Percentiles rank a stretch among this genome's conserved stretches.
Conservation (phyloP, 2,797 vertebrate genomes). For the Coregonus sp. region DNA sequence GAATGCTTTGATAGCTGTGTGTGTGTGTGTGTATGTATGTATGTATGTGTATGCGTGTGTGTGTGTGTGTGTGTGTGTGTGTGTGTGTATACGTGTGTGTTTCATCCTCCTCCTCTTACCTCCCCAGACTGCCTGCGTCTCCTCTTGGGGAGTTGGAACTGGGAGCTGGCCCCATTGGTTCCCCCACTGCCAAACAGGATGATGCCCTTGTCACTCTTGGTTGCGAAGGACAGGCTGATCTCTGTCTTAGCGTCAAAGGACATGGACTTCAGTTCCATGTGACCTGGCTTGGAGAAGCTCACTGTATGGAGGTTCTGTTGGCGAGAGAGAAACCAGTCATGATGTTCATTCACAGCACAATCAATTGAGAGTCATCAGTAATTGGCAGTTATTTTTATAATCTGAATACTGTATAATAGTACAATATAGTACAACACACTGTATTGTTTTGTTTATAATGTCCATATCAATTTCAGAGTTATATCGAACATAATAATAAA, state of each 20-base stretch:
- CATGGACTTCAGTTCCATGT: constrained; percentile 84
- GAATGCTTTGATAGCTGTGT: background rate
- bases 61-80: background rate
- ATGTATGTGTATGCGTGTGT: too few species aligned
- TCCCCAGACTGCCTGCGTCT: constrained; percentile 85
- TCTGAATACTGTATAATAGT: too few species aligned
- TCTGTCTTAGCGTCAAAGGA: constrained; percentile 81
- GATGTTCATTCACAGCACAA: background rate
- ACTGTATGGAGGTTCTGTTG: constrained; percentile 89
- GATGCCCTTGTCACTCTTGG: constrained; percentile 87
- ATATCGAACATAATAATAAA: too few species aligned
- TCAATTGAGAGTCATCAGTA: too few species aligned
- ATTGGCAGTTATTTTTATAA: too few species aligned
- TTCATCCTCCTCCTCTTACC: constrained; percentile 77
- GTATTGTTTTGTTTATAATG: too few species aligned
- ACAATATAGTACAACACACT: too few species aligned
- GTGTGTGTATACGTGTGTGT: too few species aligned
- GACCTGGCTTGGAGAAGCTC: constrained; percentile 91
- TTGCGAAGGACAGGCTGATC: constrained; percentile 96
- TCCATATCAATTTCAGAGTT: too few species aligned
- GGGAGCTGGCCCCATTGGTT: constrained; percentile 24
- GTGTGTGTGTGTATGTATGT: background rate
- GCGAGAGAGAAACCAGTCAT: background rate
- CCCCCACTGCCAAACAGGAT: constrained; percentile 83
- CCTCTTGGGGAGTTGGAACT: constrained; percentile 70